phyloP scores from a whole-genome alignment of 2,888 invertebrate species.

The Ectropis crepuscularia region DNA sequence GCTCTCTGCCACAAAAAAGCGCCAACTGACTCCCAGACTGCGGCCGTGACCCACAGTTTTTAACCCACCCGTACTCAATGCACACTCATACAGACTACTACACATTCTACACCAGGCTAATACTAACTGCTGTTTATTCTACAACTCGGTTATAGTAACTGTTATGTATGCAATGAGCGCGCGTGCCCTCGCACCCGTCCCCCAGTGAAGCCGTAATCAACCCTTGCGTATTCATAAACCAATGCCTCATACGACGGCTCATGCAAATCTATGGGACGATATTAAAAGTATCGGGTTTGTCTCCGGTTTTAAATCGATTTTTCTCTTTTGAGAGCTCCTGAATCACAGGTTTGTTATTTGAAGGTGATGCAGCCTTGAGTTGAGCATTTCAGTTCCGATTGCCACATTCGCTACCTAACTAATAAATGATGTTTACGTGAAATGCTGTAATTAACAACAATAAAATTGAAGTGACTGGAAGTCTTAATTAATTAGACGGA shows the following conservation, averaged over 20 bases:
- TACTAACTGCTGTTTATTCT: conserved; percentile 20
- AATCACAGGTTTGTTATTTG: neutral
- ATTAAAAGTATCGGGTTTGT: conserved; percentile 29
- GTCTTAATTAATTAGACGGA: conserved; percentile 24
- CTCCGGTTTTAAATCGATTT: conserved; percentile 28
- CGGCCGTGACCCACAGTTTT: conserved; percentile 74
- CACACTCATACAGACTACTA: conserved; percentile 3
- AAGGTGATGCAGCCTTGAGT: neutral
- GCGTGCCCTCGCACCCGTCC: conserved; percentile 59
- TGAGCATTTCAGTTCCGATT: neutral
- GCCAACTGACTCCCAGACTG: conserved; percentile 61
- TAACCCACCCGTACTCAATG: conserved; percentile 52
- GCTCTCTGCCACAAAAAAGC: conserved; percentile 63
- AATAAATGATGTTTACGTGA: neutral
- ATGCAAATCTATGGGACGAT: conserved; percentile 38
- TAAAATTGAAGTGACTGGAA: conserved; percentile 4
- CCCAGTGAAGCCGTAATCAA: conserved; percentile 59
- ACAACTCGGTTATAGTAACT: conserved; percentile 10
- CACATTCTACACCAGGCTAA: conserved; percentile 46
- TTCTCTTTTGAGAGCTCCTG: conserved; percentile 3
- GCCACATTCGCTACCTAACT: neutral
- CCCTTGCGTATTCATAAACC: conserved; percentile 79
- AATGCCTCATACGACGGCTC: conserved; percentile 55
- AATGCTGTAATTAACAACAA: neutral
- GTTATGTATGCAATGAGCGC: conserved; percentile 42